phyloP scores from a whole-genome alignment of 2,888 invertebrate species.

The Drosophila pegasa region DNA sequence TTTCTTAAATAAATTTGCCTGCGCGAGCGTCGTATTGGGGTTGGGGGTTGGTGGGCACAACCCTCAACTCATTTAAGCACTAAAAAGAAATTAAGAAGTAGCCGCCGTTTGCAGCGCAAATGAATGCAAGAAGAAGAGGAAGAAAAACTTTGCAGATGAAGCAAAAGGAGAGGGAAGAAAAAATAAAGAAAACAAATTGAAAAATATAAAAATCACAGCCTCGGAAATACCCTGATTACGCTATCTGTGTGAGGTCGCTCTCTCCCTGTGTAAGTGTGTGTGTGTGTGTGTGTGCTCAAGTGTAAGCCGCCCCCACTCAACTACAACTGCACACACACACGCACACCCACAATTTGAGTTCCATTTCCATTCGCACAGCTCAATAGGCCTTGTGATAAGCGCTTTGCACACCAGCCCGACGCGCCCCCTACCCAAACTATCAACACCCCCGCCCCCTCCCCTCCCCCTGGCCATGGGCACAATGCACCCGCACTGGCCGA shows the following conservation, averaged over 20 bases:
- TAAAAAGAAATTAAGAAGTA: constrained; percentile 80
- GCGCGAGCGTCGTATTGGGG: background rate
- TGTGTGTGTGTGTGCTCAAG: constrained; percentile 47
- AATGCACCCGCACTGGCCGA: constrained; percentile 49
- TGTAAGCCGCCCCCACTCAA: constrained; percentile 45
- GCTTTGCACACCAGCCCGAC: constrained; percentile 21
- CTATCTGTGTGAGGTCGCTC: constrained; percentile 70
- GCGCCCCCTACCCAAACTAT: too few relatives aligned
- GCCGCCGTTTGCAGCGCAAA: constrained; percentile 60
- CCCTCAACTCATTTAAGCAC: constrained; percentile 75
- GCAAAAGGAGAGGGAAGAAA: constrained; percentile 24
- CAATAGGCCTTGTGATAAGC: constrained; percentile 81
- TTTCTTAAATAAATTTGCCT: constrained; percentile 78
- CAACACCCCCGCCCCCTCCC: too few relatives aligned
- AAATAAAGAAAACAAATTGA: constrained; percentile 66
- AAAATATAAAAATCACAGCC: constrained; percentile 82
- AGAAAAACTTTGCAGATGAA: background rate
- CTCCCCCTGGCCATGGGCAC: constrained; percentile 21
- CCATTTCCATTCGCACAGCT: constrained; percentile 63
- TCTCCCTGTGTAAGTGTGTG: constrained; percentile 12
- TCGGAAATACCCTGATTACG: constrained; percentile 82
- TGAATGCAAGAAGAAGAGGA: constrained; percentile 55
- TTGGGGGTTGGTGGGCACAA: constrained; percentile 6
- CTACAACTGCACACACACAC: constrained; percentile 32
- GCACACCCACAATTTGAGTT: constrained; percentile 43